Evolutionary conservation across 1,140 invertebrate genomes (phyloP).

Genomic region (Meloidogyne hapla): DNA sequence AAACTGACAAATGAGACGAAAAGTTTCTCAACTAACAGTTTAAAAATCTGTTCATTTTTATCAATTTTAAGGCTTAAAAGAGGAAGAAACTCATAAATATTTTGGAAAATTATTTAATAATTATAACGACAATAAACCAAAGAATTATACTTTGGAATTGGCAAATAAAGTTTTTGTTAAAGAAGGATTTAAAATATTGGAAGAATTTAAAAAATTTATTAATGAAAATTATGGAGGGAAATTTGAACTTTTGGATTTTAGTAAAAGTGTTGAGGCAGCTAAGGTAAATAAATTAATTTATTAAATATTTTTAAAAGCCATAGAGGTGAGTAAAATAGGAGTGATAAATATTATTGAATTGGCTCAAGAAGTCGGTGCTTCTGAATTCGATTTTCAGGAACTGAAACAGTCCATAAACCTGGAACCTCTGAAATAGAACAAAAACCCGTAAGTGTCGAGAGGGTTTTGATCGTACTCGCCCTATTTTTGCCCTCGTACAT

Average conservation of each 20-base stretch:
- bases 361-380: too few relatives aligned
- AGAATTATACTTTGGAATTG: conserved; percentile 31
- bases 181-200: conserved; percentile 14
- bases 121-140: neutral
- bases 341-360: too few relatives aligned
- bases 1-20: too few relatives aligned
- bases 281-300: conserved; percentile 12
- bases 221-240: conserved; percentile 20
- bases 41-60: too few relatives aligned
- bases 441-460: too few relatives aligned
- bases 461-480: too few relatives aligned
- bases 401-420: too few relatives aligned
- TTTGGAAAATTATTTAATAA: neutral
- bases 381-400: too few relatives aligned
- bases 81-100: neutral
- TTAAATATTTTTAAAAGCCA: neutral
- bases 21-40: too few relatives aligned
- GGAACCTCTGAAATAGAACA: too few relatives aligned
- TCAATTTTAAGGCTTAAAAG: neutral
- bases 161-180: conserved; percentile 26
- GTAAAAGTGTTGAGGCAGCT: conserved; percentile 14
- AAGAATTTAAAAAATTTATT: conserved; percentile 13
- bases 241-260: conserved; percentile 29
- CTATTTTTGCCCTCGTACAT: too few relatives aligned
- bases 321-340: too few relatives aligned